phyloP scores from a whole-genome alignment of 2,797 vertebrate species.

The Paramormyrops hopkinsi region DNA sequence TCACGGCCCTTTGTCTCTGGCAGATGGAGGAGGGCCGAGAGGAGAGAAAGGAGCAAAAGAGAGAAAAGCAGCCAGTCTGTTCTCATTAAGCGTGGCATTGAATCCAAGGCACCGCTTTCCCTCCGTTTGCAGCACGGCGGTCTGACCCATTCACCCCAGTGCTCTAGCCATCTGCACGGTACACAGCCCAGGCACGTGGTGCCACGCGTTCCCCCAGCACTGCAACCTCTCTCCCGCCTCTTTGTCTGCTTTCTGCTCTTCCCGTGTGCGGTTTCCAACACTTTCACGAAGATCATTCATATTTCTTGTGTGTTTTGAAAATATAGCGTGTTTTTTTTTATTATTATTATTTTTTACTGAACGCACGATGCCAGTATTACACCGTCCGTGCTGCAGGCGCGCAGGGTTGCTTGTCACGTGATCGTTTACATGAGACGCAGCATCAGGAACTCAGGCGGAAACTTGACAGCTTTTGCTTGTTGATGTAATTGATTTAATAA shows the following conservation, averaged over 20 bases:
- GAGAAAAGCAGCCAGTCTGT: conserved; percentile 38
- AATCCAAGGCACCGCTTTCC: conserved; percentile 36
- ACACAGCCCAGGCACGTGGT: neutral
- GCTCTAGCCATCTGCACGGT: conserved; percentile 37
- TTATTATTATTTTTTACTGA: neutral
- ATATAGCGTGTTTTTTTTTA: neutral
- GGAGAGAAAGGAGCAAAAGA: conserved; percentile 18
- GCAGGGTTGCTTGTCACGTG: neutral
- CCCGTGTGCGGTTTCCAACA: neutral
- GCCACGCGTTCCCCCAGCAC: neutral
- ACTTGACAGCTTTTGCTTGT: neutral
- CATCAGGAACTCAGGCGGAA: neutral
- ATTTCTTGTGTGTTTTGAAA: neutral
- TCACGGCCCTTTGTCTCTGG: conserved; percentile 33
- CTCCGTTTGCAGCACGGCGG: conserved; percentile 14
- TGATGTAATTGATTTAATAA: neutral
- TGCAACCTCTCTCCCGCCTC: neutral
- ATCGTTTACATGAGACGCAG: neutral
- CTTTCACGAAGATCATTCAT: neutral
- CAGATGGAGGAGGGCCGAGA: conserved; percentile 38
- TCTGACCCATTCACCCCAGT: conserved; percentile 28
- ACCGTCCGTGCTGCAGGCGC: no score
- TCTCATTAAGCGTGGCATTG: conserved; percentile 40
- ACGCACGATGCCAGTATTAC: neutral
- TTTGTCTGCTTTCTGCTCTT: neutral